A percentile compares a stretch with the other conserved stretches of the same genome.
Conservation (phyloP, 1,140 invertebrate genomes). For the Drosophila paulistorum region DNA sequence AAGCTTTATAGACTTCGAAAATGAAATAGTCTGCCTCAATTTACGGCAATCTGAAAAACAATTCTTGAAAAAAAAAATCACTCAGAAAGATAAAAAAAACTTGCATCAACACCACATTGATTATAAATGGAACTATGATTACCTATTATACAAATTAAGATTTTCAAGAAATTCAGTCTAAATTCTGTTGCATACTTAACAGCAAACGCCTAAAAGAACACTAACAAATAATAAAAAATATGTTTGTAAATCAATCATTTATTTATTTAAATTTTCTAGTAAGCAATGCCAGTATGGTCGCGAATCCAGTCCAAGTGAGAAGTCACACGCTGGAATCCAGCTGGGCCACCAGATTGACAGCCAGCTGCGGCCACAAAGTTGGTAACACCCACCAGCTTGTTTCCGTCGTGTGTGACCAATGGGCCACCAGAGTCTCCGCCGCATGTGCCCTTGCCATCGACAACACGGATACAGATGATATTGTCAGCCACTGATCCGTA, state of each 20-base stretch:
- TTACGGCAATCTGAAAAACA: too few relatives aligned
- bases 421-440: slow-evolving; percentile 85
- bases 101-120: too few relatives aligned
- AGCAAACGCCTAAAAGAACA: not conserved
- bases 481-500: slow-evolving; percentile 29
- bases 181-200: not conserved
- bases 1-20: too few relatives aligned
- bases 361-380: slow-evolving; percentile 54
- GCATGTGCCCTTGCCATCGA: slow-evolving; percentile 51
- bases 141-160: too few relatives aligned
- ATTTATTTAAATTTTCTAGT: not conserved
- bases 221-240: not conserved
- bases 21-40: too few relatives aligned
- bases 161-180: not conserved
- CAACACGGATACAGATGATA: slow-evolving; percentile 48
- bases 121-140: too few relatives aligned
- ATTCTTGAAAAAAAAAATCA: too few relatives aligned
- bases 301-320: slow-evolving; percentile 84
- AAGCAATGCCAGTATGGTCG: slow-evolving; percentile 41
- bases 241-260: too few relatives aligned
- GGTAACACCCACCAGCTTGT: slow-evolving; percentile 83
- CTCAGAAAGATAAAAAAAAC: too few relatives aligned
- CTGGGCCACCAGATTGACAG: slow-evolving; percentile 66
- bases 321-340: slow-evolving; percentile 84
- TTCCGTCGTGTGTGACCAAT: slow-evolving; percentile 79